phyloP scores from a whole-genome alignment of 2,888 invertebrate species.

The Polyommatus iphigenia region DNA sequence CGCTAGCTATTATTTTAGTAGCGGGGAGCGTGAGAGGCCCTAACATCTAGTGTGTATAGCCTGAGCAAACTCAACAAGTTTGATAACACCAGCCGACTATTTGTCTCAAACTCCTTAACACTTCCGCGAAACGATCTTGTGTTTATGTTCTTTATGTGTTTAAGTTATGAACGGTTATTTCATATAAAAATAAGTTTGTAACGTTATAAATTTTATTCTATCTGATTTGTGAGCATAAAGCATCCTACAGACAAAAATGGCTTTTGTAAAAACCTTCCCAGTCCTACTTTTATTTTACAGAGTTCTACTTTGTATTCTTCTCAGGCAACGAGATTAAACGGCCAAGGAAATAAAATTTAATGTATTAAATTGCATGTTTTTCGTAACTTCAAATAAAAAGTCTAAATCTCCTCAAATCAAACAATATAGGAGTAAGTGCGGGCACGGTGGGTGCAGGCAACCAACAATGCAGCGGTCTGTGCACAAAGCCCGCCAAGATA shows the following conservation, averaged over 20 bases:
- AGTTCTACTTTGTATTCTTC: neutral
- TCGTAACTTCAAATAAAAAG: conserved; percentile 29
- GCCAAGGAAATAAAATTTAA: neutral
- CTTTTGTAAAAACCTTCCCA: neutral
- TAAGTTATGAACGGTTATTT: conserved; percentile 3
- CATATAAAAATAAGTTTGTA: neutral
- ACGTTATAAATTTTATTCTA: neutral
- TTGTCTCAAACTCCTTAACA: conserved; percentile 27
- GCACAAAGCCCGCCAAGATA: conserved; percentile 73
- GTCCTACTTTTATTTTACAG: neutral
- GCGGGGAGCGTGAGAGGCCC: neutral
- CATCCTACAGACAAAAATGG: neutral
- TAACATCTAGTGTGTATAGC: conserved; percentile 30
- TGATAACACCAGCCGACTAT: conserved; percentile 22
- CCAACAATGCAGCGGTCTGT: conserved; percentile 62
- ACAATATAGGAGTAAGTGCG: conserved; percentile 48
- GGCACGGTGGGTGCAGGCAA: conserved; percentile 53
- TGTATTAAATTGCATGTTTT: conserved; percentile 28
- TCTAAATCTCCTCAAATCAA: conserved; percentile 41
- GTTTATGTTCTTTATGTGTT: conserved; percentile 20
- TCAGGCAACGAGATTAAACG: neutral
- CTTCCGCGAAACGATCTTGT: conserved; percentile 26
- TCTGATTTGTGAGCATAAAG: no score
- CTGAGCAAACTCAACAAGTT: conserved; percentile 32
- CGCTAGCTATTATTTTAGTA: conserved; percentile 8